phyloP scores from a whole-genome alignment of 2,113 vertebrate species.

The Festucalex cinctus region DNA sequence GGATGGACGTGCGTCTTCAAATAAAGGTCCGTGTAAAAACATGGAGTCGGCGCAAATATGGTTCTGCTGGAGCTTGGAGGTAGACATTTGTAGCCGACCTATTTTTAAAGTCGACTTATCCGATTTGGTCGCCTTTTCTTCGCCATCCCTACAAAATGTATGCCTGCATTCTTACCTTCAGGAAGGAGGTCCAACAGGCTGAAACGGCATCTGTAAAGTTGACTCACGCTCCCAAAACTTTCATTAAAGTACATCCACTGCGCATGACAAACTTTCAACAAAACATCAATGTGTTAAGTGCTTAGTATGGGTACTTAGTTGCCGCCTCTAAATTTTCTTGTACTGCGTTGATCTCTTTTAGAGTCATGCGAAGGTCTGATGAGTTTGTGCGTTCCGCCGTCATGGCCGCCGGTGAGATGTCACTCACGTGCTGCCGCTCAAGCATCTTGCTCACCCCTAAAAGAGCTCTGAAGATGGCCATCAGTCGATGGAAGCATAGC shows the following conservation, averaged over 20 bases:
- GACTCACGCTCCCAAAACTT: neutral
- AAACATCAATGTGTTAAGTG: too few relatives aligned
- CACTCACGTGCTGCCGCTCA: neutral
- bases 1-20: too few relatives aligned
- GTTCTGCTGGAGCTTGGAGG: too few relatives aligned
- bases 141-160: too few relatives aligned
- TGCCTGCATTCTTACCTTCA: too few relatives aligned
- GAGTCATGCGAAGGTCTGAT: slow-evolving; percentile 84
- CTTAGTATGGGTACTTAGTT: neutral
- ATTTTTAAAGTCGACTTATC: too few relatives aligned
- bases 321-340: neutral
- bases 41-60: too few relatives aligned
- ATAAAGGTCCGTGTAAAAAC: too few relatives aligned
- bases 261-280: too few relatives aligned
- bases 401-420: slow-evolving; percentile 80
- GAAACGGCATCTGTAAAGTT: neutral
- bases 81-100: too few relatives aligned
- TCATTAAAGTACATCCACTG: too few relatives aligned
- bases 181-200: neutral
- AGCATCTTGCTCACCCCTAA: slow-evolving; percentile 79
- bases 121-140: too few relatives aligned
- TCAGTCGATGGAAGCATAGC: slow-evolving; percentile 76
- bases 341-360: slow-evolving; percentile 35
- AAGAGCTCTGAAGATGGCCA: slow-evolving; percentile 88
- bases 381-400: slow-evolving; percentile 86